Evolutionary conservation across 2,888 invertebrate genomes (phyloP), one percentile per base, ranked within the genome.

Genomic region (Spodoptera littoralis): DNA sequence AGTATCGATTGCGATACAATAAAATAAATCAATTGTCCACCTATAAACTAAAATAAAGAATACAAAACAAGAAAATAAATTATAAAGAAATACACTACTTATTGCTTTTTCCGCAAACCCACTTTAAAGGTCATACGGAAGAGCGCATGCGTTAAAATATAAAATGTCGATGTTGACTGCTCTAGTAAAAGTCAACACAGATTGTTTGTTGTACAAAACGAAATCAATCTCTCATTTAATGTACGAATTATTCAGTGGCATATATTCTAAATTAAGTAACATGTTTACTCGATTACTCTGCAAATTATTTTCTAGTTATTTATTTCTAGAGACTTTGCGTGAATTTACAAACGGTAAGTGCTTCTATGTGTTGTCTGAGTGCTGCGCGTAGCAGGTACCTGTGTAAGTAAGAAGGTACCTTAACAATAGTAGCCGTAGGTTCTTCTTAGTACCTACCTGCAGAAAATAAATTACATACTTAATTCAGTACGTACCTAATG

Each of bases 81-180:
- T 18, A 18, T 18, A 18, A 18, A 18, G 18, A 18, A 18, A 18
- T 18, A 18, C 18, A 18, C 4, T 27, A 27, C 0, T 5, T 27
- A 27, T 27, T 27, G 27, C 27, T 27, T 36, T 9, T 36, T 36
- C 36, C 36, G 36, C 9, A 30, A 30, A 36, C 22, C 12, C 47
- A 11, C 47, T 11, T 47, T 6, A 27, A 24, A 47, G 43, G 18
- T 24, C 27, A 13, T 11, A 42, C 46, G 44, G 11, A 51, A 55
- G 41, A 51, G 58, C 69, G 69, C 69, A 69, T 69, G 69, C 69
- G 69, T 70, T 48, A 48, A 44, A 42, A n/a, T 22, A 27, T 13
- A 42, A 68, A 70, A 70, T n/a, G 70, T 64, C 70, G 70, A 70
- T 69, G 48, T 47, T 50, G 57, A 50, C 50, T 43, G 47, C 11